phyloP scores from a whole-genome alignment of 2,888 invertebrate species.

The Deilephila elpenor region DNA sequence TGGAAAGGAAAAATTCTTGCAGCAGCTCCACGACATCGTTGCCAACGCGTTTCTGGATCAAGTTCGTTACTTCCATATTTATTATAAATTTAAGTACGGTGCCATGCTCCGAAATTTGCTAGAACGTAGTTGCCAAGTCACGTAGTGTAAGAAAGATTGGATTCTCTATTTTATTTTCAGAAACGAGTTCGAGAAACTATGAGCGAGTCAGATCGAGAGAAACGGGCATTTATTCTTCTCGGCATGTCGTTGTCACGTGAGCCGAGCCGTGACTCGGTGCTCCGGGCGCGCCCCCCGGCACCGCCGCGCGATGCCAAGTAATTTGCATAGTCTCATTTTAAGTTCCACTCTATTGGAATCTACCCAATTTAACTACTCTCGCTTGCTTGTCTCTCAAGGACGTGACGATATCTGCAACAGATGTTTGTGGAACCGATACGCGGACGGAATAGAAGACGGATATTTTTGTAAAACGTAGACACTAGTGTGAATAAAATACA shows the following conservation, averaged over 20 bases:
- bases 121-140: constrained; percentile 48
- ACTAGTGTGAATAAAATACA: background rate
- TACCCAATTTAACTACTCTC: background rate
- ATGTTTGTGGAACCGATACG: constrained; percentile 4
- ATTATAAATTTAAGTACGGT: constrained; percentile 26
- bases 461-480: constrained; percentile 1
- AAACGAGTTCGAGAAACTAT: constrained; percentile 69
- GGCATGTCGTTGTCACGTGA: constrained; percentile 75
- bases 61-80: constrained; percentile 47
- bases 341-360: constrained; percentile 24
- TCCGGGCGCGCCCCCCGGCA: constrained; percentile 67
- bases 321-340: constrained; percentile 29
- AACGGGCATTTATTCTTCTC: constrained; percentile 72
- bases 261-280: constrained; percentile 73
- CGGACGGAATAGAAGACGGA: background rate
- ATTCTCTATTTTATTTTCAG: constrained; percentile 55
- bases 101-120: constrained; percentile 38
- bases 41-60: constrained; percentile 73
- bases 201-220: constrained; percentile 75
- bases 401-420: constrained; percentile 23
- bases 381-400: constrained; percentile 9
- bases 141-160: constrained; percentile 45
- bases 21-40: constrained; percentile 67
- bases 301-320: constrained; percentile 74
- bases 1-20: constrained; percentile 70